Base-by-base conservation (phyloP, 2,888 invertebrate species). In the Phortica magna region DNA sequence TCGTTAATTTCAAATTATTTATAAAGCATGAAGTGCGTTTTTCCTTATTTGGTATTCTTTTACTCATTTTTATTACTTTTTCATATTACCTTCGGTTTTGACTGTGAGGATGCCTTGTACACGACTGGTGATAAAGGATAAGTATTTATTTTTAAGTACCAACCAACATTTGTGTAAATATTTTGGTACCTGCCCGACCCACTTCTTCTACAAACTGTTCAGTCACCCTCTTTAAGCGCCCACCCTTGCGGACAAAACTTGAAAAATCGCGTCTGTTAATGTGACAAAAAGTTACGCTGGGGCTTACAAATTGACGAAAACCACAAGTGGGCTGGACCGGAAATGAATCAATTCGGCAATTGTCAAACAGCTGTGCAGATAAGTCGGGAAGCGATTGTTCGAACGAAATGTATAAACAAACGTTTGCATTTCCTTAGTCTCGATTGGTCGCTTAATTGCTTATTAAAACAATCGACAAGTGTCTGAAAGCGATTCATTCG, bases 1-100 rank as follows among this genome's bases (percentile, higher is more conserved):
- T 14, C 42, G 22, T 68, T 68, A 17, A 41, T 68, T 68, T 43
- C 42, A 43, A 68, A 43, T 68, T 68, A 17, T 5, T 68, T 68
- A 14, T 17, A 68, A 39, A 43, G 68, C 68, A 68, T 68, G 68
- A 68, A 68, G 39, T 68, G 68, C 68, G 43, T 68, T 43, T 68
- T 68, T 43, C 17, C 7, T 39, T 12, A 12, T 41, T 7, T 41
- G 39, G 6, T 41, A 6, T 41, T 43, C 43, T 19, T 14, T 12
- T 48, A 19, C 19, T 17, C 42, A 1, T 67, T 67, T 48, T 48
- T 48, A 1, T 48, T 48, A 12, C 14, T 5, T 12, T 48, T 12
- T 48, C 48, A 12, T 12, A 48, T 48, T 48, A 48, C 14, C 14
- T 48, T 48, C 7, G 10, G 9, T 5, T 1, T 48, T 48, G 14